Percentiles rank a stretch among this genome's conserved stretches.
These are phyloP conservation scores for Eristalis tenax DNA, from an alignment of 2,888 invertebrate genomes.

Conservation along the genomic window DNA sequence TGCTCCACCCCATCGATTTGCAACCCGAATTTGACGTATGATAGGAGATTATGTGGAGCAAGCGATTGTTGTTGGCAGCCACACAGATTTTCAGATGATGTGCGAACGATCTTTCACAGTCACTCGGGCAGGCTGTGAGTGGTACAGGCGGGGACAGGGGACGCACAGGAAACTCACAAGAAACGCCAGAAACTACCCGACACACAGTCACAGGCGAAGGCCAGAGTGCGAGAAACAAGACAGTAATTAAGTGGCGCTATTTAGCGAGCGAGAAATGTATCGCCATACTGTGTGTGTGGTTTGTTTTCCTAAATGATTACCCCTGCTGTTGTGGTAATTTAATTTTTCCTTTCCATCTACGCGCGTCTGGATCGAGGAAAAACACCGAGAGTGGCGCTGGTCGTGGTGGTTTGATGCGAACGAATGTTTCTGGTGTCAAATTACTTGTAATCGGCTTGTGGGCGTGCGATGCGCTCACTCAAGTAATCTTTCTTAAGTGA, in stretches of 20 bases:
- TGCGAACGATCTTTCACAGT: constrained; percentile 39
- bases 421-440: constrained; percentile 49
- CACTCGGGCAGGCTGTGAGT: neutral
- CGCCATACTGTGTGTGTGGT: constrained; percentile 17
- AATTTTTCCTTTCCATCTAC: constrained; percentile 22
- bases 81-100: constrained; percentile 62
- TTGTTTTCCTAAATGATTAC: constrained; percentile 50
- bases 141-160: neutral
- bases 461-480: constrained; percentile 33
- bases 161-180: neutral
- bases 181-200: neutral
- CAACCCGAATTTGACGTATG: constrained; percentile 37
- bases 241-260: constrained; percentile 71
- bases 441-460: constrained; percentile 53
- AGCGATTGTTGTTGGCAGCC: constrained; percentile 1
- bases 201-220: constrained; percentile 10
- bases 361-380: neutral
- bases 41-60: constrained; percentile 39
- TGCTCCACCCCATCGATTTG: neutral
- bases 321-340: constrained; percentile 42
- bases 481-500: constrained; percentile 47
- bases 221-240: neutral
- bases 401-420: neutral
- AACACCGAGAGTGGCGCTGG: neutral
- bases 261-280: constrained; percentile 47